phyloP scores from a whole-genome alignment of 2,797 vertebrate genomes.

The Anolis apletophallus region DNA sequence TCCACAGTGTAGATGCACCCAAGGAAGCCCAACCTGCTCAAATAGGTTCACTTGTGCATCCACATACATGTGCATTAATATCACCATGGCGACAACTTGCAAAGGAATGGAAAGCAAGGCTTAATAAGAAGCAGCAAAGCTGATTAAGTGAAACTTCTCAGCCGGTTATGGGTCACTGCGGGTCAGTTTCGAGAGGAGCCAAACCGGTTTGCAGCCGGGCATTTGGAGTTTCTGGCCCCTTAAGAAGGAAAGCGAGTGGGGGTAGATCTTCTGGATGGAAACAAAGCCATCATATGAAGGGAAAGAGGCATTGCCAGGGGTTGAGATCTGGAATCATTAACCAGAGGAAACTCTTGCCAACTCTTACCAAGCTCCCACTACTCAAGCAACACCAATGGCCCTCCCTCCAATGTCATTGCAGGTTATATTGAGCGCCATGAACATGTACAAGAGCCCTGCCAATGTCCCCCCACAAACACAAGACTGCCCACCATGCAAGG shows the following conservation, averaged over 20 bases:
- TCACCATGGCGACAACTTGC: neutral
- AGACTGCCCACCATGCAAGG: too few relatives aligned
- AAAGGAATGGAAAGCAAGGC: slow-evolving; percentile 16
- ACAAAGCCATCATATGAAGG: slow-evolving; percentile 53
- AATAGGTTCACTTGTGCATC: neutral
- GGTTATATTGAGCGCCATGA: too few relatives aligned
- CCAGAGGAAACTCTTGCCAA: slow-evolving; percentile 56
- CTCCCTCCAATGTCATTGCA: too few relatives aligned
- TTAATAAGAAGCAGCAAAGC: slow-evolving; percentile 11
- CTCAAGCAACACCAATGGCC: too few relatives aligned
- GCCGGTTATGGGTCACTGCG: neutral
- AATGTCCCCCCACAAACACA: too few relatives aligned
- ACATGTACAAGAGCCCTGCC: too few relatives aligned
- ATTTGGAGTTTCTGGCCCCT: slow-evolving; percentile 56
- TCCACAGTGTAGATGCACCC: too few relatives aligned
- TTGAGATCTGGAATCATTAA: slow-evolving; percentile 75
- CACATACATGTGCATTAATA: neutral
- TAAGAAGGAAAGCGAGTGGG: slow-evolving; percentile 50
- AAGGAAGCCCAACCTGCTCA: too few relatives aligned
- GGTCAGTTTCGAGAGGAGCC: neutral
- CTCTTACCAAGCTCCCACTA: too few relatives aligned
- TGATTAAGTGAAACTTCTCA: slow-evolving; percentile 23
- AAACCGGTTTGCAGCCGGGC: slow-evolving; percentile 30
- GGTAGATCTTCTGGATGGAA: slow-evolving; percentile 53
- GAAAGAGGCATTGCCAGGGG: slow-evolving; percentile 30